Base-by-base conservation (phyloP, 2,888 invertebrate genomes). In the Aethes cnicana region DNA sequence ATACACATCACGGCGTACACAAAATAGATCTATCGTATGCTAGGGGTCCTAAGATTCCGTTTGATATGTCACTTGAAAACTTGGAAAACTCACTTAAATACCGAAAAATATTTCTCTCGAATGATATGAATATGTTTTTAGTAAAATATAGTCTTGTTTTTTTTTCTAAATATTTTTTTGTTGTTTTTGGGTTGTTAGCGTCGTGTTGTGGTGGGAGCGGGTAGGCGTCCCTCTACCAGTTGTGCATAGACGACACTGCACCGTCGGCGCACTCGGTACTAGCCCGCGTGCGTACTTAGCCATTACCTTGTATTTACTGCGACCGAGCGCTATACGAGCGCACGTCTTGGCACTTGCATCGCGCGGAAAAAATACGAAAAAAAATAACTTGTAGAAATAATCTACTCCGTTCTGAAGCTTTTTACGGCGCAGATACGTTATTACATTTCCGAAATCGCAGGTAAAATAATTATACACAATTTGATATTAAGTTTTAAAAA, bases 161-260 rank as follows among this genome's bases (percentile, higher is more conserved):
- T 72, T 69, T 74, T 69, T 64, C 58, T 58, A 57, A 61, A 67
- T 68, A 55, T 63, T 61, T 74, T 74, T 66, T 66, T 74, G 75
- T 78, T 75, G 73, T 79, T 84, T 73, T 78, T 78, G 75, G 81
- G 82, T 85, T 82, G 84, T 81, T 74, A 78, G 76, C 79, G 81
- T 79, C 81, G 85, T 86, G 83, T 84, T 80, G 70, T 81, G 77
- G 75, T 77, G 77, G 72, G 78, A 81, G 72, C 81, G 84, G 83
- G 80, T 79, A 86, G 84, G 87, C 84, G 88, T 83, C 87, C 82
- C 80, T 81, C 85, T 81, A 73, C 74, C 77, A 81, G 71, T 82
- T 86, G 90, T 90, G 91, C 91, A 90, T 89, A 87, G 84, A 81
- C 86, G 86, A 85, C 80, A 88, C 86, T 88, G 90, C 89, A 90